Evolutionary conservation across 2,888 invertebrate species (phyloP).

Genomic region (Nomada lathburiana): DNA sequence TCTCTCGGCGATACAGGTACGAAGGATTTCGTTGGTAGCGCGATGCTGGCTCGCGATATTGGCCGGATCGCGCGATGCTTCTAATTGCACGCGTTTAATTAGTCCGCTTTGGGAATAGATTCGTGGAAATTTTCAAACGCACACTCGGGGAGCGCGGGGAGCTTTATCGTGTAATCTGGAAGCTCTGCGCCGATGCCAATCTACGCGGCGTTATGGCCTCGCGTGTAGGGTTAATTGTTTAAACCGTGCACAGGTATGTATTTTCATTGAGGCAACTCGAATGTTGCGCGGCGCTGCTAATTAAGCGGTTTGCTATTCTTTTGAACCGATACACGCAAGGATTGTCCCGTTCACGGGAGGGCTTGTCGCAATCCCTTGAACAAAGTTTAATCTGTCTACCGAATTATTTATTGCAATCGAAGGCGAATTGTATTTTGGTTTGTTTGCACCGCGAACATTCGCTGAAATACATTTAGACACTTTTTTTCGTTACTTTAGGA

Average conservation of each 20-base stretch:
- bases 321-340: not conserved
- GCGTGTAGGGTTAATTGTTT: slow-evolving; percentile 9
- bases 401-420: too few relatives aligned
- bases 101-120: not conserved
- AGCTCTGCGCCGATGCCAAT: not conserved
- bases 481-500: not conserved
- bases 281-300: not conserved
- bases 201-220: not conserved
- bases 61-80: not conserved
- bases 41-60: not conserved
- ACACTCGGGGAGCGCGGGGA: too few relatives aligned
- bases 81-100: slow-evolving; percentile 25
- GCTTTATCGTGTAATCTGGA: not conserved
- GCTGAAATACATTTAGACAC: too few relatives aligned
- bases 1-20: not conserved
- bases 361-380: not conserved
- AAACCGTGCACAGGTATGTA: not conserved
- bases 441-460: too few relatives aligned
- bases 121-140: not conserved
- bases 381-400: too few relatives aligned
- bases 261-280: not conserved
- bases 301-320: not conserved
- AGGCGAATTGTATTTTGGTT: not conserved
- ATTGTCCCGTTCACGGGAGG: not conserved
- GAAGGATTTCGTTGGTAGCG: not conserved